Evolutionary conservation across 2,888 invertebrate species (phyloP).

Genomic region (Tenthredo distinguenda): DNA sequence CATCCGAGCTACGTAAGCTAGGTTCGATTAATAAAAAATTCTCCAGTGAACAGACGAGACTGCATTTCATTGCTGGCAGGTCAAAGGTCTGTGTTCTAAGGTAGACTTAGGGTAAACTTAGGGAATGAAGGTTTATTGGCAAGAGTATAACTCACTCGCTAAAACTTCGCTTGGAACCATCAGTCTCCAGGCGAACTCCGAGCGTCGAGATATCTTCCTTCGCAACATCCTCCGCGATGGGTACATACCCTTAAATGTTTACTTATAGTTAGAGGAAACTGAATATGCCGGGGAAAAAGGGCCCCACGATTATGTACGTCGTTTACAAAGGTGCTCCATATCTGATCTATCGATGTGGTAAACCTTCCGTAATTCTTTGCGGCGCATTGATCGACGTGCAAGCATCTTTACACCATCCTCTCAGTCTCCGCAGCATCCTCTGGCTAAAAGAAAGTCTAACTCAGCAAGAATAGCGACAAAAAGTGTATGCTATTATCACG

Average conservation of each 20-base stretch:
- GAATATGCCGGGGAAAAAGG: neutral
- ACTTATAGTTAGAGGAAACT: neutral
- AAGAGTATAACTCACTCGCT: constrained; percentile 4
- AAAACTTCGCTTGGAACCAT: constrained; percentile 22
- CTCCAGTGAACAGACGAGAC: neutral
- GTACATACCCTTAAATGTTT: neutral
- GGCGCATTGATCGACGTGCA: neutral
- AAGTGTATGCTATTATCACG: neutral
- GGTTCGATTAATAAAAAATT: constrained; percentile 32
- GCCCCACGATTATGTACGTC: neutral
- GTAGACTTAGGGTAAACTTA: constrained; percentile 10
- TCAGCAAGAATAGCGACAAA: neutral
- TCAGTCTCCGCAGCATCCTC: neutral
- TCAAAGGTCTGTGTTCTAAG: neutral
- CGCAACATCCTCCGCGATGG: neutral
- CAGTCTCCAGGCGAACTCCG: neutral
- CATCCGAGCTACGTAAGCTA: neutral
- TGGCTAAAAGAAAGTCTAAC: neutral
- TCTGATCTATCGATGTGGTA: neutral
- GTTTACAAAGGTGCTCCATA: neutral
- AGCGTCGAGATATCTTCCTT: neutral
- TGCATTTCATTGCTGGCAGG: constrained; percentile 14
- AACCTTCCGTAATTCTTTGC: neutral
- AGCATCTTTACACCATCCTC: neutral
- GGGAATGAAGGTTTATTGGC: neutral